Evolutionary conservation across 2,797 vertebrate genomes (phyloP).

Genomic region (Helicolenus hilgendorfi): DNA sequence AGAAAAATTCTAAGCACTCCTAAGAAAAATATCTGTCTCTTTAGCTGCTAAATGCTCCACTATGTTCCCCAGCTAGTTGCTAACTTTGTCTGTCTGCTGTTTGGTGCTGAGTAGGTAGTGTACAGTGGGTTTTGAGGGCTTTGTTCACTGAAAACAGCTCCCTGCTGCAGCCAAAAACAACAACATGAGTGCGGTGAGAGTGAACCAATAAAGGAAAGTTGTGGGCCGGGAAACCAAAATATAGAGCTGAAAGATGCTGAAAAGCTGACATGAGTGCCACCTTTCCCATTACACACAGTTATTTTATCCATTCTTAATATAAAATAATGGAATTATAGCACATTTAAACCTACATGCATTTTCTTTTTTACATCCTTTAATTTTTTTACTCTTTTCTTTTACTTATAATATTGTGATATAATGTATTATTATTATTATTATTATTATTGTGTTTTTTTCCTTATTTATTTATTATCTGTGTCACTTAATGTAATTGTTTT

Average conservation of each 20-base stretch:
- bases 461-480: not conserved
- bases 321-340: not conserved
- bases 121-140: not conserved
- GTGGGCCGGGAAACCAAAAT: not conserved
- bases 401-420: not conserved
- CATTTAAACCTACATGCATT: not conserved
- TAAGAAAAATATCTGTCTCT: not conserved
- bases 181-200: not conserved
- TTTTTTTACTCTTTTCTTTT: not conserved
- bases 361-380: not conserved
- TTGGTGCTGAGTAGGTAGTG: not conserved
- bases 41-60: not conserved
- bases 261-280: not conserved
- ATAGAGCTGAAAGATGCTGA: not conserved
- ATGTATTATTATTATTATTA: not conserved
- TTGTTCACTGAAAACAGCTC: not conserved
- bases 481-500: not conserved
- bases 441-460: not conserved
- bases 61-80: not conserved
- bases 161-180: not conserved
- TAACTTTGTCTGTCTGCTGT: not conserved
- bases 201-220: not conserved
- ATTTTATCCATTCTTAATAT: not conserved
- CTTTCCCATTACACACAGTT: not conserved
- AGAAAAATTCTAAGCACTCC: not conserved